Percentiles rank a stretch among this genome's conserved stretches.
Evolutionary conservation across 2,888 invertebrate species (phyloP).

Genomic region (Caenorhabditis doughertyi): DNA sequence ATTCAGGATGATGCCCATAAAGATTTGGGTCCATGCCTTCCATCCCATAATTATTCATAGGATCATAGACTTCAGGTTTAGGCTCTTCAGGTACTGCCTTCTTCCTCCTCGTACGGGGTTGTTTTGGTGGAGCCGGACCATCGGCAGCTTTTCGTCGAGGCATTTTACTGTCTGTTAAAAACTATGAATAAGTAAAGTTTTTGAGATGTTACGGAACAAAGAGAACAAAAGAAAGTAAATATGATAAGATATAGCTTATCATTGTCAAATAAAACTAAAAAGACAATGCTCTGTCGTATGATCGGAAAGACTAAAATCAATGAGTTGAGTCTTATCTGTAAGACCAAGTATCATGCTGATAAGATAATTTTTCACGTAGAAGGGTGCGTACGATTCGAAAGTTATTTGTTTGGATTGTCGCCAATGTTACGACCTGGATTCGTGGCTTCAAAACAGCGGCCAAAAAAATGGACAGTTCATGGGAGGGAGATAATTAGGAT

Average conservation of each 20-base stretch:
- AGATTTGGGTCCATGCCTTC: slow-evolving; percentile 63
- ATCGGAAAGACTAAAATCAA: slow-evolving; percentile 18
- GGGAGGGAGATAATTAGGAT: slow-evolving; percentile 54
- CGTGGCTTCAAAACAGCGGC: slow-evolving; percentile 16
- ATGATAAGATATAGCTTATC: background rate
- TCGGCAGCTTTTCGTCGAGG: slow-evolving; percentile 70
- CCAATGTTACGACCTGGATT: slow-evolving; percentile 49
- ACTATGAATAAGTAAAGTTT: background rate
- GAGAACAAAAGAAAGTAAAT: background rate
- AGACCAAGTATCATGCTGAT: slow-evolving; percentile 29
- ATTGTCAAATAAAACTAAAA: slow-evolving; percentile 13
- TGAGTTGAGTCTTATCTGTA: slow-evolving; percentile 18
- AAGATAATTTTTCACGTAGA: slow-evolving; percentile 18
- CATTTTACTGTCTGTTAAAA: slow-evolving; percentile 62
- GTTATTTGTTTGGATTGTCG: slow-evolving; percentile 13
- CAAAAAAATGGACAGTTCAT: slow-evolving; percentile 33
- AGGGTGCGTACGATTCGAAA: slow-evolving; percentile 6
- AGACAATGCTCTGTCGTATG: slow-evolving; percentile 2
- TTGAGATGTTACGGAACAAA: background rate
- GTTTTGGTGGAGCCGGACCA: slow-evolving; percentile 68
- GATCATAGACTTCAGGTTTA: slow-evolving; percentile 64
- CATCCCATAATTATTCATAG: slow-evolving; percentile 63
- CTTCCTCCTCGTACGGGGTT: slow-evolving; percentile 71
- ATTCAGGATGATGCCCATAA: slow-evolving; percentile 60
- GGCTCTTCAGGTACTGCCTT: slow-evolving; percentile 69